A percentile compares a stretch with the other conserved stretches of the same genome.
Conservation (phyloP, 2,888 invertebrate species). For the Dynastes maya region DNA sequence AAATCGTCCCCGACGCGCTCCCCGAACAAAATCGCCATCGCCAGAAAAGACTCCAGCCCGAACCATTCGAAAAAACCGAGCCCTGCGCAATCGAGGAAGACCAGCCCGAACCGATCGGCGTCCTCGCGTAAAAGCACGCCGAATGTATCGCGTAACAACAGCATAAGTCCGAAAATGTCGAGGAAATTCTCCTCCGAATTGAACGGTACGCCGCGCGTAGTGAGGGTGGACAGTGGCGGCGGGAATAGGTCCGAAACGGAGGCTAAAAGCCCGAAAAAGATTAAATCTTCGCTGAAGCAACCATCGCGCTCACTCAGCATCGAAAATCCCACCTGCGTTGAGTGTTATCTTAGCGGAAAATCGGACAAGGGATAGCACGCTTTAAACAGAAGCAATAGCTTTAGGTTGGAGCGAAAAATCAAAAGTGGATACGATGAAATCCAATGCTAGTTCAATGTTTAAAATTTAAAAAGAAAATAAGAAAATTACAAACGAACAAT, state of each 20-base stretch:
- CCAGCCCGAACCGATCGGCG: slow-evolving; percentile 59
- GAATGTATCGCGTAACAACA: slow-evolving; percentile 50
- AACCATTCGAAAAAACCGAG: slow-evolving; percentile 64
- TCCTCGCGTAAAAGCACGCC: slow-evolving; percentile 63
- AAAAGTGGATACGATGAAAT: slow-evolving; percentile 65
- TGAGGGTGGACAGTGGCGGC: slow-evolving; percentile 37
- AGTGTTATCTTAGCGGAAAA: slow-evolving; percentile 80
- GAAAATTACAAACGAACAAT: slow-evolving; percentile 13
- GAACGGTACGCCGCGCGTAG: slow-evolving; percentile 42
- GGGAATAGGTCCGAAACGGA: slow-evolving; percentile 50
- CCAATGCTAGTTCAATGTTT: slow-evolving; percentile 60
- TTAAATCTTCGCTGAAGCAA: slow-evolving; percentile 68
- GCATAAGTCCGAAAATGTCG: slow-evolving; percentile 56
- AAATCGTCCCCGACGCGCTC: slow-evolving; percentile 63
- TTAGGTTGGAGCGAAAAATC: slow-evolving; percentile 54
- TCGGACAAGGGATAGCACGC: slow-evolving; percentile 68
- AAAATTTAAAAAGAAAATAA: neutral
- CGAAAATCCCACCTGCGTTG: slow-evolving; percentile 82
- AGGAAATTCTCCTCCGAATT: slow-evolving; percentile 53
- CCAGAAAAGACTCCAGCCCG: slow-evolving; percentile 60
- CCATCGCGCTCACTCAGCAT: slow-evolving; percentile 74
- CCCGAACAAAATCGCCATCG: slow-evolving; percentile 61
- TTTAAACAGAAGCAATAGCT: slow-evolving; percentile 47
- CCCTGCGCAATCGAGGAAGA: slow-evolving; percentile 59
- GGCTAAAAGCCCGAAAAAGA: slow-evolving; percentile 63